Base-by-base conservation (phyloP, 2,113 vertebrate genomes). In the Passer montanus region DNA sequence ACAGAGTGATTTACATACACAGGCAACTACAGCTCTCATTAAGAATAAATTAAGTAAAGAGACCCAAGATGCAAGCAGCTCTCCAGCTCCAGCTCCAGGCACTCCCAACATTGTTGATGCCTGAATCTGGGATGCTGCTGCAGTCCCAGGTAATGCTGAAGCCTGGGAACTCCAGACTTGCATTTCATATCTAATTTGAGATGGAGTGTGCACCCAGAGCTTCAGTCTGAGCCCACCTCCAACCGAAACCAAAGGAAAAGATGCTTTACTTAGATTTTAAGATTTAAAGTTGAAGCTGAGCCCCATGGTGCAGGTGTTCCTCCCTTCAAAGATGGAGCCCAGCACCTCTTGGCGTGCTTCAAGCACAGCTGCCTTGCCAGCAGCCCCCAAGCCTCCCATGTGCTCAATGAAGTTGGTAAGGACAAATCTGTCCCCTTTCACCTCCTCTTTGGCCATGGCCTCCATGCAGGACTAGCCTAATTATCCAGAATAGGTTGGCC, bases 301-400 rank as follows among this genome's bases (percentile, higher is more conserved):
- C 16, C 43, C 16, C 1, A 1, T 2, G 18, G 10, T 62, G 20
- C 37, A 62, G 50, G 6, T n/a, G 35, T 20, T 84, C 20, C 35
- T 87, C 74, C 30, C 63, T 72, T 64, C 39, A 72, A 59, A 81
- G 15, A 23, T 69, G 53, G 33, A 63, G 5, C 35, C 33, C 77
- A 74, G 46, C 17, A 55, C 1, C 8, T 41, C 53, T 17, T 0
- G 1, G 5, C 0, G 0, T 47, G 37, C 22, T 49, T 35, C 23
- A 26, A 69, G 55, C 18, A 15, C 3, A 1, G 11, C 30, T 62
- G 41, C 52, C 37, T 44, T 52, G 56, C 28, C 53, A 80, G 67
- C 27, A 33, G 31, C 16, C 22, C 37, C n/a, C 43, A 67, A 7
- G 27, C n/a, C 15, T 75, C 37, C 46, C 6, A 1, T 24, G 15